phyloP scores from a whole-genome alignment of 2,888 invertebrate species.

The Alcis repandata region DNA sequence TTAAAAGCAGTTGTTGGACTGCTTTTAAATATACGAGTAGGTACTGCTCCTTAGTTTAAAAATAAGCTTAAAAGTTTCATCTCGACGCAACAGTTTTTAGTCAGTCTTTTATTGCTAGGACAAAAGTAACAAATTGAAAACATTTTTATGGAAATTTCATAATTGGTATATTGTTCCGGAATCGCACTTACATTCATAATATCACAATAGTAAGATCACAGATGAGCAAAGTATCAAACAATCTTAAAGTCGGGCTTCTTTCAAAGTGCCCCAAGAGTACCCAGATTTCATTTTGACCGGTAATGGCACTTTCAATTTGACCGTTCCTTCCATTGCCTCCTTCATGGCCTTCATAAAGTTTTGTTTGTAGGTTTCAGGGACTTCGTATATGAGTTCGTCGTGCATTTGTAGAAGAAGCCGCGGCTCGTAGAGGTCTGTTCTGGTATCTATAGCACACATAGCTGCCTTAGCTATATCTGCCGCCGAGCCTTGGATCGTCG shows the following conservation, averaged over 20 bases:
- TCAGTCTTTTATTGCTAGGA: not conserved
- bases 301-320: conserved; percentile 91
- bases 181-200: conserved; percentile 21
- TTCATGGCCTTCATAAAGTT: conserved; percentile 89
- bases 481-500: conserved; percentile 98
- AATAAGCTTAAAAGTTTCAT: not conserved
- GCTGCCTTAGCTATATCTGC: conserved; percentile 98
- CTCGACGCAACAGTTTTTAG: not conserved
- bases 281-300: conserved; percentile 96
- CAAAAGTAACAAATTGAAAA: not conserved
- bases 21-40: not conserved
- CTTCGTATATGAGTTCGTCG: conserved; percentile 98
- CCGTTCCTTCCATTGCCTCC: conserved; percentile 92
- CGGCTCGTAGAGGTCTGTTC: conserved; percentile 76
- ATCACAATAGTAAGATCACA: conserved; percentile 59
- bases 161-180: not conserved
- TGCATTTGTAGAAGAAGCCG: conserved; percentile 96
- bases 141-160: not conserved
- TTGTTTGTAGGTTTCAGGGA: conserved; percentile 79
- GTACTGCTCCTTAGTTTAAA: not conserved
- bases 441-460: conserved; percentile 92
- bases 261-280: conserved; percentile 90
- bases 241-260: conserved; percentile 60
- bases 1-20: not conserved
- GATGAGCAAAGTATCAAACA: conserved; percentile 20